These are phyloP conservation scores for Dendropsophus ebraccatus DNA, from an alignment of 2,113 vertebrate species.

Conservation along the genomic window DNA sequence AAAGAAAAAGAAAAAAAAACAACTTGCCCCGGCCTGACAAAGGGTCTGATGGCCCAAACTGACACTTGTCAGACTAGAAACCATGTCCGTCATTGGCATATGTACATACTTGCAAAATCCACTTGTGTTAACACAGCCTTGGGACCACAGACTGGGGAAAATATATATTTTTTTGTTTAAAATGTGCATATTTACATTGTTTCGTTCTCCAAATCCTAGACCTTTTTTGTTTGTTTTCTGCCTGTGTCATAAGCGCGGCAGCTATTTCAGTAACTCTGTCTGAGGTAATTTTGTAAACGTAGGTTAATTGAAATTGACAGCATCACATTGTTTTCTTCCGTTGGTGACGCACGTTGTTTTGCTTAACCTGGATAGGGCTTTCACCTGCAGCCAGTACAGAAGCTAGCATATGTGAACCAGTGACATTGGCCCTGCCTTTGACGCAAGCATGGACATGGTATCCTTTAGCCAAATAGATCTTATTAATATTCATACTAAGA, in stretches of 20 bases:
- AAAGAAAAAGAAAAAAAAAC: too few relatives aligned
- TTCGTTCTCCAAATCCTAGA: not conserved
- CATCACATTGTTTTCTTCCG: constrained; percentile 62
- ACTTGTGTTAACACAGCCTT: too few relatives aligned
- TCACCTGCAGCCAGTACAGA: constrained; percentile 61
- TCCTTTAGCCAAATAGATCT: constrained; percentile 65
- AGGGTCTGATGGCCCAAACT: too few relatives aligned
- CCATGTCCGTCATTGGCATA: too few relatives aligned
- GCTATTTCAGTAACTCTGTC: constrained; percentile 67
- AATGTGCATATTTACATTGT: not conserved
- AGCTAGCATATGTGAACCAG: constrained; percentile 36
- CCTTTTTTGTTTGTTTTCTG: not conserved
- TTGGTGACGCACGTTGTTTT: constrained; percentile 65
- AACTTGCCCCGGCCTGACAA: too few relatives aligned
- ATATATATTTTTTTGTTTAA: not conserved
- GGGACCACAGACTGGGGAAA: too few relatives aligned
- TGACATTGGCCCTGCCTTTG: constrained; percentile 63
- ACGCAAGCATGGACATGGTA: constrained; percentile 61
- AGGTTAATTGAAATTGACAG: constrained; percentile 74
- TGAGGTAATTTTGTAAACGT: constrained; percentile 67
- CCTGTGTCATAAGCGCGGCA: constrained; percentile 58
- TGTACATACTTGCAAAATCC: too few relatives aligned
- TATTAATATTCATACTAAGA: constrained; percentile 67
- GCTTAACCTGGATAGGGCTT: constrained; percentile 58
- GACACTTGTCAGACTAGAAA: too few relatives aligned